Evolutionary conservation across 2,797 vertebrate genomes (phyloP), one percentile per base, ranked within the genome.

Genomic region (Tiaroga cobitis): DNA sequence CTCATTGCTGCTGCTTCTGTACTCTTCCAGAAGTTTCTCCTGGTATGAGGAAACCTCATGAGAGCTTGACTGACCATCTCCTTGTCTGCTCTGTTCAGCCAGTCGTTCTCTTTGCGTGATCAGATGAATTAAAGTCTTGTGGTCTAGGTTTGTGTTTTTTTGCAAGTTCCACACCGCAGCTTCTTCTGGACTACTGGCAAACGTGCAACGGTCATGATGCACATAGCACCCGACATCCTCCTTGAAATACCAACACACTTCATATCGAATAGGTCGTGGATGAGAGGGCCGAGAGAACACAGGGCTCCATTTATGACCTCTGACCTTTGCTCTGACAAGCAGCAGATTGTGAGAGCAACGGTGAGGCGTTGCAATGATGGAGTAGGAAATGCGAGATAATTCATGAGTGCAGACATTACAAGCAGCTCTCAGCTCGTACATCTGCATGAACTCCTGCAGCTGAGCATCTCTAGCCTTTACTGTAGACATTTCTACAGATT

Each of bases 81-180:
- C 26, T n/a, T 70, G 43, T 96, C 0, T 96, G 93, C 54, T 91
- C 88, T 43, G 89, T 89, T 0, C 90, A 65, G 8, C 46, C 88
- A 74, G 87, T 89, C 80, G 72, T 91, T 68, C 93, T 29, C 29
- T 63, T 43, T 80, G 83, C 26, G 24, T 51, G 24, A 85, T 80
- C 41, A 74, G 34, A 74, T 39, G 67, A 73, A 85, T 80, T 37
- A 85, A 21, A 16, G 2, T 39, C 96, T 63, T 92, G 91, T 49
- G 72, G 7, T 0, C 89, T 87, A 4, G 91, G 89, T 76, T 85
- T 89, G 18, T 87, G 83, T 63, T 96, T 93, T 92, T 93, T 95
- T 69, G 93, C 87, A 97, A 97, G 39, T 92, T 97, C 97, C 97
- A 98, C 72, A 98, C 95, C 0, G 75, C 83, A 6, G 96, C 96